Percentiles rank a stretch among this genome's conserved stretches.
Evolutionary conservation across 2,888 invertebrate genomes (phyloP).

Genomic region (Plebejus melissa): DNA sequence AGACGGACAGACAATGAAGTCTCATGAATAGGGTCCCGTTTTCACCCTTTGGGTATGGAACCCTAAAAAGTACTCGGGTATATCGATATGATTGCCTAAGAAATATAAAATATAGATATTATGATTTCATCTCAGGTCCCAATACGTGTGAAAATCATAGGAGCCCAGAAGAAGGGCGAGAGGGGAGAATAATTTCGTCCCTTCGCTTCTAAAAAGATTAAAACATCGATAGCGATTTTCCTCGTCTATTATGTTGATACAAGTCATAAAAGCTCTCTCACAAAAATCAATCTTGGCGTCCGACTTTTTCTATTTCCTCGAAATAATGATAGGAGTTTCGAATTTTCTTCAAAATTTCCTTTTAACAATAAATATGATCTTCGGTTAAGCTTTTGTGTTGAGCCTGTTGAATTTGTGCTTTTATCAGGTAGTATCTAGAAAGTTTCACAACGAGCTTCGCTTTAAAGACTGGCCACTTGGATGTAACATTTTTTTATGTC

Average conservation of each 20-base stretch:
- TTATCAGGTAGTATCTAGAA: not conserved
- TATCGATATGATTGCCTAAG: not conserved
- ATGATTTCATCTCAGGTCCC: not conserved
- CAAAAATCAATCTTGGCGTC: slow-evolving; percentile 15
- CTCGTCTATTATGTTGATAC: slow-evolving; percentile 20
- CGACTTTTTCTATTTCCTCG: slow-evolving; percentile 19
- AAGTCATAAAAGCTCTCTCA: slow-evolving; percentile 19
- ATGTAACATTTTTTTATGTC: not conserved
- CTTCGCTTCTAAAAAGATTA: slow-evolving; percentile 13
- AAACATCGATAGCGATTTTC: slow-evolving; percentile 23
- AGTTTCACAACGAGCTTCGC: not conserved
- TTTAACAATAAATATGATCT: not conserved
- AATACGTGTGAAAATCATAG: not conserved
- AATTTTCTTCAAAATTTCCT: slow-evolving; percentile 22
- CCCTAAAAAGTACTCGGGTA: not conserved
- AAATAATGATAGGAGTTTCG: slow-evolving; percentile 18
- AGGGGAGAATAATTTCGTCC: not conserved
- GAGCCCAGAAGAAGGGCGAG: not conserved
- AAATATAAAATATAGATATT: not conserved
- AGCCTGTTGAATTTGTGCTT: slow-evolving; percentile 5
- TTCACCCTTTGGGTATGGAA: too few species aligned
- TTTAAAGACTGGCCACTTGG: not conserved
- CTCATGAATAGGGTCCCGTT: too few species aligned
- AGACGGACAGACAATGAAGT: too few species aligned
- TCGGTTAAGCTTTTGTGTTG: not conserved